Percentiles rank a stretch among this genome's conserved stretches.
These are phyloP conservation scores for Caenorhabditis uteleia DNA, from an alignment of 2,888 invertebrate species.

Conservation along the genomic window DNA sequence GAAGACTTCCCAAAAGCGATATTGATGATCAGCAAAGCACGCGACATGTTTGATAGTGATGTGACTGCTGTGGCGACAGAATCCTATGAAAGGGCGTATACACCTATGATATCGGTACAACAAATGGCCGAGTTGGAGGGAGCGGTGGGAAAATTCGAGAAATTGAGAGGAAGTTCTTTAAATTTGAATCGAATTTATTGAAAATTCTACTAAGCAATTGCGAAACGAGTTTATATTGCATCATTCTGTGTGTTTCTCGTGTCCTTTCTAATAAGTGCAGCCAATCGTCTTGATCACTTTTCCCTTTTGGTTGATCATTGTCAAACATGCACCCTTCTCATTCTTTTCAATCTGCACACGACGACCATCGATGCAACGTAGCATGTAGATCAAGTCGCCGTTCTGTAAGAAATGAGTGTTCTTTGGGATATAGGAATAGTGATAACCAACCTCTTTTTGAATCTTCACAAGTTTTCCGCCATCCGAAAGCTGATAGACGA, in stretches of 20 bases:
- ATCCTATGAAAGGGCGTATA: slow-evolving; percentile 85
- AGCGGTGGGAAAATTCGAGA: too few relatives aligned
- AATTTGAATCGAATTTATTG: too few relatives aligned
- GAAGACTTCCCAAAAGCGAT: slow-evolving; percentile 67
- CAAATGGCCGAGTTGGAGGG: slow-evolving; percentile 96
- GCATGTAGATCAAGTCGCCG: slow-evolving; percentile 26
- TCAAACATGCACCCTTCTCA: slow-evolving; percentile 7
- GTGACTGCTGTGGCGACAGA: slow-evolving; percentile 94
- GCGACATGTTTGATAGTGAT: slow-evolving; percentile 92
- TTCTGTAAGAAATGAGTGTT: slow-evolving; percentile 1
- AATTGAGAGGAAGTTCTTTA: too few relatives aligned
- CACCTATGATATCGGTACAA: slow-evolving; percentile 88
- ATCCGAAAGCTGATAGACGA: slow-evolving; percentile 11
- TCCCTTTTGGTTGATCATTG: slow-evolving; percentile 14
- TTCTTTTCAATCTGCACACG: slow-evolving; percentile 29
- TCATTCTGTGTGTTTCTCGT: too few relatives aligned
- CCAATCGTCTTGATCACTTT: slow-evolving; percentile 21
- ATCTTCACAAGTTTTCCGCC: slow-evolving; percentile 32
- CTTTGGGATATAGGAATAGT: too few relatives aligned
- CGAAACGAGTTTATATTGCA: too few relatives aligned
- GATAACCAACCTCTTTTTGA: too few relatives aligned
- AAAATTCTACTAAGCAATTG: too few relatives aligned
- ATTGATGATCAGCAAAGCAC: slow-evolving; percentile 84
- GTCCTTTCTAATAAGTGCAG: too few relatives aligned
- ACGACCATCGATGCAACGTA: slow-evolving; percentile 32